Evolutionary conservation across 2,888 invertebrate species (phyloP), one percentile per base, ranked within the genome.

Genomic region (Phalangium opilio): DNA sequence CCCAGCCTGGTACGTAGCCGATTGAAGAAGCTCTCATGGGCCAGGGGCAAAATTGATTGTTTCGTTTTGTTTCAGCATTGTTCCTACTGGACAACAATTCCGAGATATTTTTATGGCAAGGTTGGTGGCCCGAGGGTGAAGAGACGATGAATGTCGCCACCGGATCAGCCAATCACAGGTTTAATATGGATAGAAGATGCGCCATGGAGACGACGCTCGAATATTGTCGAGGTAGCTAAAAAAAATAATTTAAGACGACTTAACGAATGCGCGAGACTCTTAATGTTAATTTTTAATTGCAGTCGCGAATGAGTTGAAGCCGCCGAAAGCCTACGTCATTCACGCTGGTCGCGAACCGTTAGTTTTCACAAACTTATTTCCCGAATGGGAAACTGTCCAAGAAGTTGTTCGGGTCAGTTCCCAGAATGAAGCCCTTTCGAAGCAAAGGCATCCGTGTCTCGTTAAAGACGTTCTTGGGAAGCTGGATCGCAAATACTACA

Each of bases 91-190:
- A 85, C 63, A 63, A 63, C 49, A 77, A 78, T 36, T 71, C 74
- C 55, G 74, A 74, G 57, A 72, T 90, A 54, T 93, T 84, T 82
- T 69, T 93, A 61, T 93, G 93, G 93, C 86, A 90, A 70, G 91
- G 93, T 43, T 91, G 89, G 87, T 85, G 86, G 83, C 87, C 87
- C 1, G 61, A 61, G 42, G 64, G 60, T 8, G 59, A 58, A 11
- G 61, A 63, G 20, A 65, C 64, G 8, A 56, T 55, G 44, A 58
- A 58, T 43, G 50, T 52, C 12, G 48, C 48, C 51, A 77, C 77
- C 47, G 81, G 81, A 36, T 78, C 79, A 17, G 78, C 78, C 47
- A 78, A 79, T 5, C 74, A 78, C 34, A 75, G 89, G 54, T 87
- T 85, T 81, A 83, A 85, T 61, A 78, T 79, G 1, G 78, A 89